Base-by-base conservation (phyloP, 2,113 vertebrate species). In the Pandion haliaetus region DNA sequence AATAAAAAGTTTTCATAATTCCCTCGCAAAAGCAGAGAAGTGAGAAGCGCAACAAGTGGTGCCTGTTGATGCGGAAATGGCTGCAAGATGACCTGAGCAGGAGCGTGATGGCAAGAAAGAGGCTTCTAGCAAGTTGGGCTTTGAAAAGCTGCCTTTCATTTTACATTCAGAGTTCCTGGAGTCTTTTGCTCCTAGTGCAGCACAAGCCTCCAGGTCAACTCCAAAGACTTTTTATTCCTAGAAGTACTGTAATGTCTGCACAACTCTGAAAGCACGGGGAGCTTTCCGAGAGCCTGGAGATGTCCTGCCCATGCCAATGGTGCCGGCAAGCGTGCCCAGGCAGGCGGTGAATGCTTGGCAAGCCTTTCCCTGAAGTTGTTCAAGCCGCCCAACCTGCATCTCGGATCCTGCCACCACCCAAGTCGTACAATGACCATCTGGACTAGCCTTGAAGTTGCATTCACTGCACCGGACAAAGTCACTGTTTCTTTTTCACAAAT, bases 381-480 rank as follows among this genome's bases (percentile, higher is more conserved):
- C 65, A 3, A 55, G 94, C 93, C 78, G 91, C 67, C 86, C 84
- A 76, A 49, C 91, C 93, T 49, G 87, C 92, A 47, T n/a, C 65
- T 14, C 14, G 17, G 69, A 94, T 93, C 84, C 93, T 82, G 82
- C 87, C 93, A 70, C 91, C 96, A 88, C 95, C 90, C 90, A 96
- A 77, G 93, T 88, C 4, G 84, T 16, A 82, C 78, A 73, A 91
- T 76, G 4, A 65, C 95, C 92, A 90, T 94, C 95, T 93, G 90
- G 73, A 38, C 47, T 1, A 49, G 86, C 76, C 89, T 10, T 5
- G 72, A 17, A 32, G 74, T 40, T 34, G 17, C 72, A 83, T 91
- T 93, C 91, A 90, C 14, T 1, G 34, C 21, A 6, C 2, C 4
- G 42, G 63, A 84, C 71, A 94, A 69, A 97, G 92, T 94, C 87